These are phyloP conservation scores for Micropoecilia bifurca DNA, from an alignment of 2,797 vertebrate genomes.

Conservation along the genomic window DNA sequence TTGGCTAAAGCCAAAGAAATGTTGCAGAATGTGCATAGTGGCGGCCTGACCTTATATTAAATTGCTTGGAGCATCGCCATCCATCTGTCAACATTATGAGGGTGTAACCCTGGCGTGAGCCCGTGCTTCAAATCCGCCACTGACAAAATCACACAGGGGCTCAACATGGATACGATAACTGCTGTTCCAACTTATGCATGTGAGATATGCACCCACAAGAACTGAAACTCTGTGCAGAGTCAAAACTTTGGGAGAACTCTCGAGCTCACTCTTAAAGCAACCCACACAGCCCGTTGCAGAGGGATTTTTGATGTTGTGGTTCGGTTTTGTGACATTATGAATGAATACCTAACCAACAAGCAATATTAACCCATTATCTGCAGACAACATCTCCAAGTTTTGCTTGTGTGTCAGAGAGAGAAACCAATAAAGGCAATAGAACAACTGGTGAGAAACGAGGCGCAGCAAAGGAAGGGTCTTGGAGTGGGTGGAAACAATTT, in stretches of 20 bases:
- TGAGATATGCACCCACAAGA: neutral
- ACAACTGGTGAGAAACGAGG: constrained; percentile 9
- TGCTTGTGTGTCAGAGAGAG: constrained; percentile 9
- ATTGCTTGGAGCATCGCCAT: neutral
- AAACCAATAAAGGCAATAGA: constrained; percentile 11
- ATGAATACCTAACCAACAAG: neutral
- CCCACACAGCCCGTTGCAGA: neutral
- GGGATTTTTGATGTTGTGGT: neutral
- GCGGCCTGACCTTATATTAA: neutral
- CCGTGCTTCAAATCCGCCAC: neutral
- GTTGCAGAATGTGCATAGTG: neutral
- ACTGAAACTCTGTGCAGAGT: neutral
- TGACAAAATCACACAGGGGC: neutral
- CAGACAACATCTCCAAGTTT: constrained; percentile 12
- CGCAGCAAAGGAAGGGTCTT: constrained; percentile 29
- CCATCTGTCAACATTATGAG: neutral
- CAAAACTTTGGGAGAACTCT: neutral
- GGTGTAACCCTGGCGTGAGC: neutral
- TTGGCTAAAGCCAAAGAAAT: neutral
- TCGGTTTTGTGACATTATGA: neutral
- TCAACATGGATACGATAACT: neutral
- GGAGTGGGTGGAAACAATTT: constrained; percentile 42
- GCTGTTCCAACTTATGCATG: neutral
- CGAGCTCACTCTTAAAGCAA: neutral
- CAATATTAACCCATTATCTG: constrained; percentile 11